Percentiles rank a stretch among this genome's conserved stretches.
Conservation (phyloP, 2,888 invertebrate genomes). For the Pachymerium ferrugineum region DNA sequence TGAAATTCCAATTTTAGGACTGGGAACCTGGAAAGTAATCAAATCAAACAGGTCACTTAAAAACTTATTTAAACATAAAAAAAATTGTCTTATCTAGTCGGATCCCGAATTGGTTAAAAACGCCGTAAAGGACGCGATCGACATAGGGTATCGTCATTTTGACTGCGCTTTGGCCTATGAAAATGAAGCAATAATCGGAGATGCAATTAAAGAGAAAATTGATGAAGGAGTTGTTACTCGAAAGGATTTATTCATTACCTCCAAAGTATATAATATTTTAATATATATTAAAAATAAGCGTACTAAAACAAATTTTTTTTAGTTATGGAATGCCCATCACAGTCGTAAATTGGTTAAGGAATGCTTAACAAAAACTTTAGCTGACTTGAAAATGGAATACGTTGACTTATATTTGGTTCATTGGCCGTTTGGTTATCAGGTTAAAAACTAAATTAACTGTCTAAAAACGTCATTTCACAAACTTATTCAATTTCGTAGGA, state of each 20-base stretch:
- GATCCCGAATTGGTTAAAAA: constrained; percentile 42
- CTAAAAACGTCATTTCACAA: not conserved
- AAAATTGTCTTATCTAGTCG: no score
- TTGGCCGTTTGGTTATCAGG: constrained; percentile 83
- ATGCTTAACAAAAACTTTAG: constrained; percentile 63
- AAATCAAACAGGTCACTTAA: no score
- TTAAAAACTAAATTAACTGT: no score
- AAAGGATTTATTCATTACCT: constrained; percentile 64
- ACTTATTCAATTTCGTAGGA: constrained; percentile 51
- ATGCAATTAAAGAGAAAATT: constrained; percentile 59
- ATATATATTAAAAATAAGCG: no score
- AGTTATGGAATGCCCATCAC: constrained; percentile 88
- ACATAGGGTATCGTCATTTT: constrained; percentile 71
- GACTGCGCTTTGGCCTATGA: constrained; percentile 68
- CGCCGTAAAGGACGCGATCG: constrained; percentile 56
- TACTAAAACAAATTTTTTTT: constrained; percentile 35
- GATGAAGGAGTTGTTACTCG: constrained; percentile 60
- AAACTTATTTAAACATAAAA: no score
- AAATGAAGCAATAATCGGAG: constrained; percentile 60
- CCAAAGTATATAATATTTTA: constrained; percentile 51
- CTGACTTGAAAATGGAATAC: constrained; percentile 67
- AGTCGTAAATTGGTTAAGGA: constrained; percentile 66
- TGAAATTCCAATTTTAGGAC: constrained; percentile 29
- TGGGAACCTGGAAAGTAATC: constrained; percentile 34
- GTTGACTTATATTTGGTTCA: constrained; percentile 85